phyloP scores from a whole-genome alignment of 2,113 vertebrate genomes.

The Pardalotus punctatus region DNA sequence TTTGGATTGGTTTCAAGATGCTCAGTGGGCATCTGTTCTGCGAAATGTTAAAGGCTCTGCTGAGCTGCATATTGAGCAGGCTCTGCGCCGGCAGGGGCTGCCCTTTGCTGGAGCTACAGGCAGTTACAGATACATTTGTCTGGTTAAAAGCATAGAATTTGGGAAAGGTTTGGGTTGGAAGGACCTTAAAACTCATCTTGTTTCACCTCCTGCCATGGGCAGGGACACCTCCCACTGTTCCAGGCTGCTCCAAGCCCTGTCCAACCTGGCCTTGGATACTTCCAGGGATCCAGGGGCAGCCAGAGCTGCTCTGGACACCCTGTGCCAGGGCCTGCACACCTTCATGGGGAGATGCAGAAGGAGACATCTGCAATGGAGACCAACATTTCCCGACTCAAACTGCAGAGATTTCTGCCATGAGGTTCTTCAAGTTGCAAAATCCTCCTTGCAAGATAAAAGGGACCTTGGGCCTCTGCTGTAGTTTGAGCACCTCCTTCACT shows the following conservation, averaged over 20 bases:
- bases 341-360: not conserved
- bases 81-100: not conserved
- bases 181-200: not conserved
- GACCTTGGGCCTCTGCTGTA: not conserved
- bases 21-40: constrained; percentile 55
- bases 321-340: not conserved
- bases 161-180: not conserved
- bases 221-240: accelerated
- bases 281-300: not conserved
- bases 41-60: not conserved
- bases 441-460: not conserved
- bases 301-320: accelerated
- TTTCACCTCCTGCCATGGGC: not conserved
- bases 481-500: not conserved
- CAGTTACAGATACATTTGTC: not conserved
- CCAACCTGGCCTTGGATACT: not conserved
- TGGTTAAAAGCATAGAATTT: not conserved
- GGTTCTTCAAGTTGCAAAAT: not conserved
- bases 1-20: constrained; percentile 45
- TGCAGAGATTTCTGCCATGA: not conserved
- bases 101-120: not conserved
- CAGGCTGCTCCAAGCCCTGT: accelerated
- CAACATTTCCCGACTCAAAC: not conserved
- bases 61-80: constrained; percentile 27
- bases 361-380: accelerated